phyloP scores from a whole-genome alignment of 2,113 vertebrate species.

The Aptenodytes forsteri region DNA sequence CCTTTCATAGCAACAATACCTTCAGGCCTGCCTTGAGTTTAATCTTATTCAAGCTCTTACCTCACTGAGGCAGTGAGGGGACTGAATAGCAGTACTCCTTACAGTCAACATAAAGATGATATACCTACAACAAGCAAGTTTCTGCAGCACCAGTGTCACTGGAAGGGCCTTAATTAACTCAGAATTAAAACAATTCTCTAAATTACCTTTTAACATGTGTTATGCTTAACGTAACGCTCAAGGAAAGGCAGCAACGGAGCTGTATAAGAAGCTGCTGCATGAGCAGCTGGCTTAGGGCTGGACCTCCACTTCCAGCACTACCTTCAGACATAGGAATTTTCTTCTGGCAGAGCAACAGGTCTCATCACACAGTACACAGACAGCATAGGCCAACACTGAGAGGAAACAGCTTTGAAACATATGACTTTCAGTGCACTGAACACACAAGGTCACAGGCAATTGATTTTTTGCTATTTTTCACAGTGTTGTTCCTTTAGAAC shows the following conservation, averaged over 20 bases:
- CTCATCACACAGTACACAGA: background rate
- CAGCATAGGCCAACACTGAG: background rate
- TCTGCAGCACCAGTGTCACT: background rate
- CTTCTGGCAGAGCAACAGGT: conserved; percentile 1
- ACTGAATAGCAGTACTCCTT: background rate
- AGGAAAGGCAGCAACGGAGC: background rate
- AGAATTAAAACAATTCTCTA: background rate
- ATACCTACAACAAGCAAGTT: background rate
- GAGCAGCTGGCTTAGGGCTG: conserved; percentile 35
- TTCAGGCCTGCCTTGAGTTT: background rate
- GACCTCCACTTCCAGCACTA: conserved; percentile 1
- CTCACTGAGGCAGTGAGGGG: background rate
- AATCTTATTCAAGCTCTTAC: background rate
- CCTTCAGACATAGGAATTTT: conserved; percentile 50
- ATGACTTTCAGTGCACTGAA: background rate
- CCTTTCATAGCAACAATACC: background rate
- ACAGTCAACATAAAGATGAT: background rate
- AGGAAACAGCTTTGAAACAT: background rate
- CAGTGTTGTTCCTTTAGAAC: background rate
- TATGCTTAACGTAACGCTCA: rapidly evolving
- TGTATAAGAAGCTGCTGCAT: background rate
- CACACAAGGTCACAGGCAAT: background rate
- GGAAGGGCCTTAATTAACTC: background rate
- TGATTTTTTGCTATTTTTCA: background rate
- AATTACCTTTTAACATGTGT: background rate